Evolutionary conservation across 2,797 vertebrate species (phyloP).

Genomic region (Coluber constrictor): DNA sequence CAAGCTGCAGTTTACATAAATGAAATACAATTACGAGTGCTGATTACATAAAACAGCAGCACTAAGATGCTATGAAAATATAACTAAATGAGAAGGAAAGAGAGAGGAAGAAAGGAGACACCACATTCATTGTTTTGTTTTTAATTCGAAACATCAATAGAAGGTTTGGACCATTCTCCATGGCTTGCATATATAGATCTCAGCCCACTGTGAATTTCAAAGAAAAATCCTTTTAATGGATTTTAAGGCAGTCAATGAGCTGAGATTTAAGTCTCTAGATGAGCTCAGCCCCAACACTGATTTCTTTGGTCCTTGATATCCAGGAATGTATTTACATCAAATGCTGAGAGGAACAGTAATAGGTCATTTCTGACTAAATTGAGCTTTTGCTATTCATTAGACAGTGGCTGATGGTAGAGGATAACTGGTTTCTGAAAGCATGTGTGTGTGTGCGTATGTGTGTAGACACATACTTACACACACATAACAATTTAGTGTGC

Average conservation of each 20-base stretch:
- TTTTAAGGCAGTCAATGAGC: not conserved
- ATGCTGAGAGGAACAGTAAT: not conserved
- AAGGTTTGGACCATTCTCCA: not conserved
- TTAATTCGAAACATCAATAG: not conserved
- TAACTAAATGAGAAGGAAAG: not conserved
- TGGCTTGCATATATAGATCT: not conserved
- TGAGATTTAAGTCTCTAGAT: not conserved
- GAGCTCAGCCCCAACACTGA: not conserved
- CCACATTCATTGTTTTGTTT: not conserved
- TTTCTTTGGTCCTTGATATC: not conserved
- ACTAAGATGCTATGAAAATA: not conserved
- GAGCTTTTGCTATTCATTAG: not conserved
- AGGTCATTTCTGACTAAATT: not conserved
- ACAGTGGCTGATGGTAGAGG: not conserved
- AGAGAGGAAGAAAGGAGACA: not conserved
- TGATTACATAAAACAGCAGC: not conserved
- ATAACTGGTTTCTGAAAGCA: no score
- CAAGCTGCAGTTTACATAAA: not conserved
- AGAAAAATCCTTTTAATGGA: not conserved
- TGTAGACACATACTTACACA: not conserved
- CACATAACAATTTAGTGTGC: not conserved
- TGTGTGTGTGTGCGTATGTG: not conserved
- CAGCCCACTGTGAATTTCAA: not conserved
- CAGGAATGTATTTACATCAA: not conserved
- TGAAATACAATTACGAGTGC: not conserved